These are phyloP conservation scores for Carlito syrichta DNA, from an alignment of 2,113 vertebrate genomes.

Conservation along the genomic window DNA sequence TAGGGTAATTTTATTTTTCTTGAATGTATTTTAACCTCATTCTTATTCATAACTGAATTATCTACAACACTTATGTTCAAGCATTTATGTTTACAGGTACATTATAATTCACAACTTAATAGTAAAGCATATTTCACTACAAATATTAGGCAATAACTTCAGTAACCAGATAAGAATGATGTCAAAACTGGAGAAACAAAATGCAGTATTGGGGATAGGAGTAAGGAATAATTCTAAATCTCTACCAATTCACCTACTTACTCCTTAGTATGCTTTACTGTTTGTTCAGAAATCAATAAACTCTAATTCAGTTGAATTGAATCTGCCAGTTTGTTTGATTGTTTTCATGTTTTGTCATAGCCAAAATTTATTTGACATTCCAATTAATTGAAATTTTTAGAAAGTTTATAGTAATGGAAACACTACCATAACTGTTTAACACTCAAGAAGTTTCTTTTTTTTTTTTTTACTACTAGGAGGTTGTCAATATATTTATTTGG, in stretches of 20 bases:
- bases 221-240: conserved; percentile 16
- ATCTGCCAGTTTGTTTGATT: background rate
- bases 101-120: conserved; percentile 36
- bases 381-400: background rate
- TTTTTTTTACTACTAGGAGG: background rate
- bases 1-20: conserved; percentile 5
- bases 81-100: background rate
- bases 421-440: background rate
- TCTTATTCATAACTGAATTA: background rate
- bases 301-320: background rate
- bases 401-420: background rate
- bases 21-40: conserved; percentile 22
- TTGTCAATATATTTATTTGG: background rate
- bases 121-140: background rate
- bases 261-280: background rate
- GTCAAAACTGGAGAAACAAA: conserved; percentile 14
- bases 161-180: background rate
- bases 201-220: background rate
- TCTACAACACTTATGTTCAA: background rate
- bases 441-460: too few relatives aligned
- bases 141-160: background rate
- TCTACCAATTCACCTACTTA: background rate
- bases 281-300: background rate
- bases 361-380: background rate
- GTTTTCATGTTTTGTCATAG: background rate